Evolutionary conservation across 2,113 vertebrate species (phyloP), one percentile per base, ranked within the genome.

Genomic region (Scalopus aquaticus): DNA sequence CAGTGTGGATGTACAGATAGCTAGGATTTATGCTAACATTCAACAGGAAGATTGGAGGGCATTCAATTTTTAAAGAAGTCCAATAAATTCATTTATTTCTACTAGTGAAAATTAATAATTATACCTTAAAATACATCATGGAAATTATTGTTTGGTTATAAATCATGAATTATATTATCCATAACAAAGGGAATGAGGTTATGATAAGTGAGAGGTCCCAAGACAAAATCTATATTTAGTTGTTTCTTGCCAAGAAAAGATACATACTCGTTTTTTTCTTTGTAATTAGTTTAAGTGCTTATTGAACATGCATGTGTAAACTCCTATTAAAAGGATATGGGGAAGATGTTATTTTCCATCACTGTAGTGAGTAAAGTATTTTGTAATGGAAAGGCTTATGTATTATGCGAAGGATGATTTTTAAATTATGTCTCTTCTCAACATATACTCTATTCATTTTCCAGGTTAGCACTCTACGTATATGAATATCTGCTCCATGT

Each of bases 401-500:
- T 12, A 76, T 80, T 93, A 74, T 94, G 92, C 84, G 69, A 84
- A 94, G 78, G 88, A 65, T 77, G 78, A 92, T 90, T 90, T 91
- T 94, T 49, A 49, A 94, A 90, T n/a, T 89, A 77, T 67, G 54
- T 22, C n/a, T 90, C n/a, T 91, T 94, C 81, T 97, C 88, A 97
- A 76, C 94, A 76, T 88, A 74, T 95, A 60, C 95, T 97, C 98
- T 97, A 20, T 98, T 98, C 74, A 79, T 97, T 98, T 97, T 96
- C 64, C 98, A 99, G 99, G 98, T 99, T 99, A 99, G 99, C 99
- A 93, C 99, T 99, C 94, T 99, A 99, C 37, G 99, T 99, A 95
- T 99, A 99, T 95, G 99, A 99, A 97, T 99, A 99, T 98, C 99
- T 99, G 98, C 99, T 99, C 98, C 99, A 99, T 98, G 99, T 99